These are phyloP conservation scores for Ladona fulva DNA, from an alignment of 1,140 invertebrate genomes.

Conservation along the genomic window DNA sequence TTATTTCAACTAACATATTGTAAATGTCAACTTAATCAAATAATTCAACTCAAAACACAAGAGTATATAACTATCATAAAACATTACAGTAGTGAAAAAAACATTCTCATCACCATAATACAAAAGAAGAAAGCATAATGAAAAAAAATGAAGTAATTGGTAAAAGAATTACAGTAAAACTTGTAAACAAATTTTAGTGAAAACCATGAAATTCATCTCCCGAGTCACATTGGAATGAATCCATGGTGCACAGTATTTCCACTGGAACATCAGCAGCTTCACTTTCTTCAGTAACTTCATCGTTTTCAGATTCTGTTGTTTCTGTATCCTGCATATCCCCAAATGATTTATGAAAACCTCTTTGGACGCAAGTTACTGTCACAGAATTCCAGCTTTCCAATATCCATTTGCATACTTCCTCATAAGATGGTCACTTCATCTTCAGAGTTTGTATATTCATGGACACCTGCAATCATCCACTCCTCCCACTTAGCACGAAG, in stretches of 20 bases:
- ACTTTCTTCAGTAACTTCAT: background rate
- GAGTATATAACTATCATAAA: background rate
- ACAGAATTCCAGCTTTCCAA: background rate
- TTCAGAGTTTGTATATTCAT: background rate
- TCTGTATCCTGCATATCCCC: too few species aligned
- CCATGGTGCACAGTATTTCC: background rate
- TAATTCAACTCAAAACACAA: background rate
- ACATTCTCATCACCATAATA: background rate
- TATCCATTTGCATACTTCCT: background rate
- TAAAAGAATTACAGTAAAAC: too few species aligned
- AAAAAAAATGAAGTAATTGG: too few species aligned
- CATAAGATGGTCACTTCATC: too few species aligned
- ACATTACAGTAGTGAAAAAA: background rate
- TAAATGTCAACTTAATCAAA: too few species aligned
- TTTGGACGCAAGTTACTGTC: background rate
- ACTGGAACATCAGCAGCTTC: background rate
- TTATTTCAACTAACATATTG: too few species aligned
- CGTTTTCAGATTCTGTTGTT: too few species aligned
- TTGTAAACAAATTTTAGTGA: too few species aligned
- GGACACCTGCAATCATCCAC: background rate
- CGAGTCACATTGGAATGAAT: background rate
- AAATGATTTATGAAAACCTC: too few species aligned
- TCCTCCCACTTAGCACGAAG: background rate
- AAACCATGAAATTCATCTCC: background rate
- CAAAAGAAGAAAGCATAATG: background rate